Percentiles rank a stretch among this genome's conserved stretches.
Evolutionary conservation across 2,113 vertebrate genomes (phyloP).

Genomic region (Cyprinodon brontotheroides): DNA sequence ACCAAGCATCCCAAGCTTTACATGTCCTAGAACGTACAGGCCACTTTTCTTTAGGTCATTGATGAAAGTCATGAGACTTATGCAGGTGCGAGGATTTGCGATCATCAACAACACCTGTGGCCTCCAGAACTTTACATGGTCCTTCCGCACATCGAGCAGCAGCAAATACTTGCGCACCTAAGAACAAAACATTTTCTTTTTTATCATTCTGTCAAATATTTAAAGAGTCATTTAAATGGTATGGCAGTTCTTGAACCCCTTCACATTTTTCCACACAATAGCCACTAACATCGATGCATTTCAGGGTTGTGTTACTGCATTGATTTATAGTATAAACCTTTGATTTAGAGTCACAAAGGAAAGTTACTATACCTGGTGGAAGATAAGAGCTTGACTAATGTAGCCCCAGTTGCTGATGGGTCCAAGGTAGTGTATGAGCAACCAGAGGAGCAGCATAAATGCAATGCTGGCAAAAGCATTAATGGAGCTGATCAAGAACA

Average conservation of each 20-base stretch:
- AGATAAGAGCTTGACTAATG: slow-evolving; percentile 85
- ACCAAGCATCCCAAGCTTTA: slow-evolving; percentile 89
- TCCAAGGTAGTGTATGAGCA: slow-evolving; percentile 79
- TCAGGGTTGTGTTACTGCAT: too few relatives aligned
- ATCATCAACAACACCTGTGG: slow-evolving; percentile 92
- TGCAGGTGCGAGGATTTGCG: slow-evolving; percentile 85
- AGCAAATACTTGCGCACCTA: slow-evolving; percentile 94
- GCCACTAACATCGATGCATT: background rate
- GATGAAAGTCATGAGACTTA: slow-evolving; percentile 87
- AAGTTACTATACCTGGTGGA: slow-evolving; percentile 75
- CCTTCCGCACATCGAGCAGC: slow-evolving; percentile 91
- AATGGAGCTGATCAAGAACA: slow-evolving; percentile 83
- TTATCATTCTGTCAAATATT: background rate
- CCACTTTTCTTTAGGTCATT: slow-evolving; percentile 96
- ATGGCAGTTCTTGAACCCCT: background rate
- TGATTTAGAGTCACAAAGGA: too few relatives aligned
- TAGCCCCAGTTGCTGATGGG: slow-evolving; percentile 85
- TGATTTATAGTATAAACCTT: too few relatives aligned
- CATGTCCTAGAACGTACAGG: slow-evolving; percentile 90
- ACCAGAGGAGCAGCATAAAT: slow-evolving; percentile 81
- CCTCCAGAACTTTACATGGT: slow-evolving; percentile 96
- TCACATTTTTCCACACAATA: background rate
- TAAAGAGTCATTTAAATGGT: background rate
- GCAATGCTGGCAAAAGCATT: slow-evolving; percentile 80
- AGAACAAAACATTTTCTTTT: background rate